Evolutionary conservation across 2,113 vertebrate genomes (phyloP), one percentile per base, ranked within the genome.

Genomic region (Myanophis thanlyinensis): DNA sequence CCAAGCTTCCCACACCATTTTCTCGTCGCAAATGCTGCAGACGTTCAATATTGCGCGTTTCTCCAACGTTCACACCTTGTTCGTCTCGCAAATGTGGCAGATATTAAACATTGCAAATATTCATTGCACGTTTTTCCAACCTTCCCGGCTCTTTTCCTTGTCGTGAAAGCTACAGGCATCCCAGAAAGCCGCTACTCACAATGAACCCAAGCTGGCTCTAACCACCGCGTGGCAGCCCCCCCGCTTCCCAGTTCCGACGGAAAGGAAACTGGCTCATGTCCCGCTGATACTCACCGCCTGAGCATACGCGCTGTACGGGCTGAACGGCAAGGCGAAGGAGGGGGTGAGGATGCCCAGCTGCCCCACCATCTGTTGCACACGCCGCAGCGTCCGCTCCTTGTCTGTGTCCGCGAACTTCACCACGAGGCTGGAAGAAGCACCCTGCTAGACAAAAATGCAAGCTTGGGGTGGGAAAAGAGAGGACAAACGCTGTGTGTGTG

Each of bases 281-380:
- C 87, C 11, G 8, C 3, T 2, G 94, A 94, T 96, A 99, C 99
- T 98, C 98, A 99, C 99, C 96, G 99, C 99, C 97, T 99, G 99
- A 96, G 99, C 99, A 94, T 99, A 99, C 95, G 99, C 98, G 97
- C 99, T 99, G 98, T 99, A 99, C 94, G 99, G 99, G 98, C 98
- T 99, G 98, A 99, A 99, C 96, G 99, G 99, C 97, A 99, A 98
- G 93, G 99, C 98, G 93, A 99, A 98, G 95, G 99, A 99, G 0
- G 99, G 99, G 92, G 99, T 99, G 97, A 99, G 98, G 97, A 99
- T 99, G 94, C 99, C 99, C 96, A 99, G 98, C 98, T 99, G 99
- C 93, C 99, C 99, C 94, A 99, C 99, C 99, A 99, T 99, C 98
- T 99, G 99, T 97, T 99, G 99, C 99, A 99, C 99, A 91, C 99